A percentile compares a stretch with the other conserved stretches of the same genome.
Evolutionary conservation across 2,797 vertebrate species (phyloP).

Genomic region (Sebastes goodei): DNA sequence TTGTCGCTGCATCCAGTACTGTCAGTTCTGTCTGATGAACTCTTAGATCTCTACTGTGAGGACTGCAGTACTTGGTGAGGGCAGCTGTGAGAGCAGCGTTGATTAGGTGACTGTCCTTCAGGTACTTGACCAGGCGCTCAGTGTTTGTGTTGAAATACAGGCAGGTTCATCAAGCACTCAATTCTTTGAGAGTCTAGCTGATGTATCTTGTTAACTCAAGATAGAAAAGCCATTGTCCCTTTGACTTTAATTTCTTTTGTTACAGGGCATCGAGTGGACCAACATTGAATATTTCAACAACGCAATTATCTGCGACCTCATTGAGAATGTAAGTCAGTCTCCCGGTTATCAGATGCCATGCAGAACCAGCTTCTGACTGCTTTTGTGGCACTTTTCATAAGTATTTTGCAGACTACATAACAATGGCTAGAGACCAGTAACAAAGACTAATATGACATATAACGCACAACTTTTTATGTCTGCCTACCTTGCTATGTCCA

Average conservation of each 20-base stretch:
- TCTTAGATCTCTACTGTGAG: not conserved
- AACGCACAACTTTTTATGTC: no score
- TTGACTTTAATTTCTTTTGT: constrained; percentile 56
- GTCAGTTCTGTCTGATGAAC: not conserved
- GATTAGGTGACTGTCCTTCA: not conserved
- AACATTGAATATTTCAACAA: constrained; percentile 99
- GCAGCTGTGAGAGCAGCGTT: not conserved
- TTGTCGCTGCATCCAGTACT: not conserved
- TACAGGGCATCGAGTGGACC: constrained; percentile 97
- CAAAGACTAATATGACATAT: not conserved
- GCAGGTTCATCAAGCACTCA: not conserved
- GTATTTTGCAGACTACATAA: not conserved
- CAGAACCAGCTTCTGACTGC: no score
- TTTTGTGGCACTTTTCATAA: not conserved
- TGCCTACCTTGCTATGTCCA: no score
- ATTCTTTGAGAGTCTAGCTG: not conserved
- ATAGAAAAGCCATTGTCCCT: constrained; percentile 12
- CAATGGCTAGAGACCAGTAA: not conserved
- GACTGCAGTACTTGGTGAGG: not conserved
- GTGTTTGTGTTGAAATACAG: not conserved
- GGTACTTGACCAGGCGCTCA: not conserved
- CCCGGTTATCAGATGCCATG: not conserved
- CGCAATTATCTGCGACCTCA: constrained; percentile 96
- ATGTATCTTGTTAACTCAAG: not conserved
- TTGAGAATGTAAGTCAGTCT: constrained; percentile 93